These are phyloP conservation scores for Lytechinus pictus DNA, from an alignment of 35 echinoderm and acorn worm species.

Conservation along the genomic window DNA sequence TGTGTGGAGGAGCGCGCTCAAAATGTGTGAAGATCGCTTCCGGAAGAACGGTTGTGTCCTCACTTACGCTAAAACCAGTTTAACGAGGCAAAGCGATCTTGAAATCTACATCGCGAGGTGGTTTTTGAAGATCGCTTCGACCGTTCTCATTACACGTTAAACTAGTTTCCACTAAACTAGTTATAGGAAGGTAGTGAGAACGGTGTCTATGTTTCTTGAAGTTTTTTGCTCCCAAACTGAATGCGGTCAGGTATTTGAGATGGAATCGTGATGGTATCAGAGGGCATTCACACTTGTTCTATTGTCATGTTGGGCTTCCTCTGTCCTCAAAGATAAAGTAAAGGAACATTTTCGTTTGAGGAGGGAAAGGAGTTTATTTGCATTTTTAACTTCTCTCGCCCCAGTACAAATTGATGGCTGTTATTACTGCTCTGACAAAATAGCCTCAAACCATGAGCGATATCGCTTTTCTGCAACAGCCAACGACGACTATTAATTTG, in stretches of 20 bases:
- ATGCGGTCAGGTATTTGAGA: neutral
- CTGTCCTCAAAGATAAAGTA: neutral
- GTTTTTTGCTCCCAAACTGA: neutral
- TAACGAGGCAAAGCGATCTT: too few species aligned
- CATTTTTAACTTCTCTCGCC: conserved; percentile 41
- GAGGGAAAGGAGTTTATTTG: conserved; percentile 5
- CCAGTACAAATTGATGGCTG: conserved; percentile 20
- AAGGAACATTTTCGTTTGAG: neutral
- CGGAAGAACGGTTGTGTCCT: too few species aligned
- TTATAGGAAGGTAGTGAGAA: too few species aligned
- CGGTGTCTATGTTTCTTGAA: neutral
- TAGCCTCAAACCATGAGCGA: conserved; percentile 33
- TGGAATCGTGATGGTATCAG: neutral
- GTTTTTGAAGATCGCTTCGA: too few species aligned
- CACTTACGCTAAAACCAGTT: too few species aligned
- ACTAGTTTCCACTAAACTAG: too few species aligned
- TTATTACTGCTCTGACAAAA: conserved; percentile 28
- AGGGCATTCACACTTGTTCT: conserved; percentile 23
- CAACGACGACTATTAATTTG: conserved; percentile 36
- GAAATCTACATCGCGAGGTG: too few species aligned
- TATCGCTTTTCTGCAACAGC: conserved; percentile 35
- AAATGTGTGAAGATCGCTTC: neutral
- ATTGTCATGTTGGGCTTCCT: neutral
- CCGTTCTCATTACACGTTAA: too few species aligned
- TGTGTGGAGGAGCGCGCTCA: neutral